Conservation (phyloP, 2,888 invertebrate species). For the Chrysomela aeneicollis region DNA sequence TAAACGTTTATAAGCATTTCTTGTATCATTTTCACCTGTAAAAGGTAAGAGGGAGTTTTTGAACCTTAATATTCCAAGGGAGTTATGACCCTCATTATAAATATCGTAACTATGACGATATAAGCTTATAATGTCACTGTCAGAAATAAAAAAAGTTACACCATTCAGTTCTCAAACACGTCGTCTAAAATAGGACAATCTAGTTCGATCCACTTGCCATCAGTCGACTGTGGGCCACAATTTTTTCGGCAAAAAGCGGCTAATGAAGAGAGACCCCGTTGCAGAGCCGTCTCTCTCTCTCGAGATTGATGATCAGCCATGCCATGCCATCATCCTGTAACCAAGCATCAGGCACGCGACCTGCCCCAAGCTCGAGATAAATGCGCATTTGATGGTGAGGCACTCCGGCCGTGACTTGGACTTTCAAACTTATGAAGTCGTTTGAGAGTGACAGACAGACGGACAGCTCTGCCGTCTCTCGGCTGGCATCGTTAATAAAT, state of each 20-base stretch:
- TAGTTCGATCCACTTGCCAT: neutral
- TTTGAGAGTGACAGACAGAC: slow-evolving; percentile 44
- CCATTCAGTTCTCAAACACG: too few relatives aligned
- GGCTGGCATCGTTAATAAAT: slow-evolving; percentile 17
- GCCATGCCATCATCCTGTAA: slow-evolving; percentile 24
- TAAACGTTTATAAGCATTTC: too few relatives aligned
- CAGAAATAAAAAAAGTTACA: too few relatives aligned
- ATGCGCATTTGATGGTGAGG: slow-evolving; percentile 51
- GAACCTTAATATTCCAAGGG: too few relatives aligned
- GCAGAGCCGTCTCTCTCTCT: slow-evolving; percentile 18
- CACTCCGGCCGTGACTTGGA: slow-evolving; percentile 46
- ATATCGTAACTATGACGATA: too few relatives aligned
- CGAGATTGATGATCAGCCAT: slow-evolving; percentile 49
- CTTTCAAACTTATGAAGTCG: slow-evolving; percentile 51
- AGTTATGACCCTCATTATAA: too few relatives aligned
- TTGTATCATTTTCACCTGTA: too few relatives aligned
- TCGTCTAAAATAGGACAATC: too few relatives aligned
- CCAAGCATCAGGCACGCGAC: slow-evolving; percentile 42
- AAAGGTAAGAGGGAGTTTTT: too few relatives aligned
- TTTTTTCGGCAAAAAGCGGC: slow-evolving; percentile 18
- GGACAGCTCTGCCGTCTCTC: slow-evolving; percentile 7
- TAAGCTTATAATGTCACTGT: too few relatives aligned
- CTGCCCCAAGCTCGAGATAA: slow-evolving; percentile 53
- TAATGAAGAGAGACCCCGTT: slow-evolving; percentile 34
- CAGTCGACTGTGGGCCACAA: neutral